Conservation (phyloP, 2,797 vertebrate genomes). For the Hydrophis major region DNA sequence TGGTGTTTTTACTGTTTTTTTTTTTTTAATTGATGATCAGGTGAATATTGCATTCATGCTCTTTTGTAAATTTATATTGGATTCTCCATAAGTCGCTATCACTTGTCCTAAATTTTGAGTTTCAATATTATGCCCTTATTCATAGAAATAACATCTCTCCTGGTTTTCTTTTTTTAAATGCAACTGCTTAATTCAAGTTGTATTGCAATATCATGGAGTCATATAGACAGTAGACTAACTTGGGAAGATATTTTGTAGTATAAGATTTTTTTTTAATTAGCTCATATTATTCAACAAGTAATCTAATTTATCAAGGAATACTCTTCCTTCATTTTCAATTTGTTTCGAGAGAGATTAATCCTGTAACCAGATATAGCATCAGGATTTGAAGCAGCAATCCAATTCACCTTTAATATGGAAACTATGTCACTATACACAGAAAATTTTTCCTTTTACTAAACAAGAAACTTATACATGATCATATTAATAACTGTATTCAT, state of each 20-base stretch:
- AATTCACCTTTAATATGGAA: background rate
- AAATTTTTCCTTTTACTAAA: background rate
- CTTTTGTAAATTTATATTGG: background rate
- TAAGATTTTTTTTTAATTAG: no score
- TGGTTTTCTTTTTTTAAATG: background rate
- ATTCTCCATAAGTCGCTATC: background rate
- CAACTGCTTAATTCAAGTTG: background rate
- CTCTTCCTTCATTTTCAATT: background rate
- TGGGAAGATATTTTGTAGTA: background rate
- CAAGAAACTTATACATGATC: background rate
- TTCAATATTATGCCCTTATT: background rate
- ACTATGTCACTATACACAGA: background rate
- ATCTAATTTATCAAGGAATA: background rate
- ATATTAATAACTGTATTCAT: background rate
- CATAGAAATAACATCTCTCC: background rate
- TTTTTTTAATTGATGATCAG: background rate
- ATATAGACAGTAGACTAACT: background rate
- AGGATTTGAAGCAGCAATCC: background rate
- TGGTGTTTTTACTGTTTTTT: background rate
- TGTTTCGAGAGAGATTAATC: background rate
- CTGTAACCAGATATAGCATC: background rate
- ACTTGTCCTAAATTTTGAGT: background rate
- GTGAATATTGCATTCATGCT: background rate
- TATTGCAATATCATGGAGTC: background rate
- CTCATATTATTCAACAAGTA: background rate